phyloP scores from a whole-genome alignment of 2,888 invertebrate species.

The Portevinia maculata region DNA sequence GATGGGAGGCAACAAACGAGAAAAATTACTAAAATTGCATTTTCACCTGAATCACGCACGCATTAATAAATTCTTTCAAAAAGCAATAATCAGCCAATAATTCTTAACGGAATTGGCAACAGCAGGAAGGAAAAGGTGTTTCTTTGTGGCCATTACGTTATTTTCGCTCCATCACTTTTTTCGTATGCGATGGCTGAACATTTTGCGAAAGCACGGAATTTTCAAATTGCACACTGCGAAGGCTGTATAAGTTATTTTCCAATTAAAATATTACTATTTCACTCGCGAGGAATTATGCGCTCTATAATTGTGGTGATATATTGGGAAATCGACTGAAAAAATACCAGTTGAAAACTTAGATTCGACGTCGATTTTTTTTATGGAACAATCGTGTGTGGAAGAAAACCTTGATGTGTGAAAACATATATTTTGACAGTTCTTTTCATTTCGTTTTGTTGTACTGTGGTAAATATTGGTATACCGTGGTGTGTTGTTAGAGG shows the following conservation, averaged over 20 bases:
- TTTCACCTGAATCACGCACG: slow-evolving; percentile 65
- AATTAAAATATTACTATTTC: background rate
- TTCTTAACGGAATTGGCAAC: slow-evolving; percentile 67
- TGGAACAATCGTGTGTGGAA: slow-evolving; percentile 66
- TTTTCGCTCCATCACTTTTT: slow-evolving; percentile 68
- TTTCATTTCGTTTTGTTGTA: slow-evolving; percentile 60
- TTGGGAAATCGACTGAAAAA: slow-evolving; percentile 1
- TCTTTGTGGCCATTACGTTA: slow-evolving; percentile 74
- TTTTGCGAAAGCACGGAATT: slow-evolving; percentile 46
- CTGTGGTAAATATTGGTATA: slow-evolving; percentile 29
- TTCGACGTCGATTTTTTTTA: slow-evolving; percentile 50
- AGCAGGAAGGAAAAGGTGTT: slow-evolving; percentile 70
- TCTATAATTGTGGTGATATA: background rate
- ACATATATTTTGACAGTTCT: slow-evolving; percentile 70
- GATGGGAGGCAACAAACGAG: slow-evolving; percentile 39
- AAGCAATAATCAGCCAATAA: slow-evolving; percentile 39
- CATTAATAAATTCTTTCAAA: slow-evolving; percentile 64
- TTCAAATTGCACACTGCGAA: background rate
- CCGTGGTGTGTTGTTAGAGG: slow-evolving; percentile 20
- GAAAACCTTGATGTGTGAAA: slow-evolving; percentile 73
- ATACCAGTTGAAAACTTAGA: slow-evolving; percentile 42
- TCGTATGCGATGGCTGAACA: slow-evolving; percentile 66
- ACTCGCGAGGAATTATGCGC: slow-evolving; percentile 8
- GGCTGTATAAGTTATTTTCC: background rate
- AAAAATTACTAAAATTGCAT: slow-evolving; percentile 66